Base-by-base conservation (phyloP, 2,797 vertebrate species). In the Babyrousa celebensis region DNA sequence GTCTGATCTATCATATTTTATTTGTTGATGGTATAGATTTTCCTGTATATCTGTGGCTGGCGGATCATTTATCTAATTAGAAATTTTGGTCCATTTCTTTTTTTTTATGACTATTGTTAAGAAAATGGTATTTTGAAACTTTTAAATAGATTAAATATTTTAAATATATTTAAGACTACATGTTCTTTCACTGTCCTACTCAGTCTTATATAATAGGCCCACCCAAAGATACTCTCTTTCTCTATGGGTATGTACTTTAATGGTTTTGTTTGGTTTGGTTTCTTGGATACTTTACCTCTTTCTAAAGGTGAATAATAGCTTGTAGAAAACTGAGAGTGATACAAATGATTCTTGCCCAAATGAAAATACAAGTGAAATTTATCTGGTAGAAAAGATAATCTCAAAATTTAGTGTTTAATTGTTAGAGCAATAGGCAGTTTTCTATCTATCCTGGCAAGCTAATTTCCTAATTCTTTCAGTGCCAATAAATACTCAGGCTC, bases 281-380 rank as follows among this genome's bases (percentile, higher is more conserved):
- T 27, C 71, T 67, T 88, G 36, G 18, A 52, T 70, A 80, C 36
- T 78, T 91, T 84, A 43, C 48, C 27, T 82, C 23, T 93, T 48
- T 95, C 11, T 77, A 52, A 48, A 75, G 48, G 21, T 70, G 60
- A 84, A 85, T 21, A 80, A 36, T 90, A 79, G 10, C 10, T 75
- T 95, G 5, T 16, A 86, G 62, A 84, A 80, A 92, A 62, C 21
- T 90, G 40, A 94, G 2, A 85, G 14, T 82, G 23, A 60, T 58
- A 72, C 0, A 86, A 91, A 84, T 80, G 9, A 62, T 48, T 82
- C 4, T 80, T 90, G 29, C 54, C 10, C 16, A 70, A 70, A 56
- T 52, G 86, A 21, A 89, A 97, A 71, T 85, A 1, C 7, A 95
- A 86, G 16, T 91, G 18, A 94, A 89, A 74, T 68, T 75, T 89